Evolutionary conservation across 2,113 vertebrate species (phyloP), one percentile per base, ranked within the genome.

Genomic region (Pseudopipra pipra): DNA sequence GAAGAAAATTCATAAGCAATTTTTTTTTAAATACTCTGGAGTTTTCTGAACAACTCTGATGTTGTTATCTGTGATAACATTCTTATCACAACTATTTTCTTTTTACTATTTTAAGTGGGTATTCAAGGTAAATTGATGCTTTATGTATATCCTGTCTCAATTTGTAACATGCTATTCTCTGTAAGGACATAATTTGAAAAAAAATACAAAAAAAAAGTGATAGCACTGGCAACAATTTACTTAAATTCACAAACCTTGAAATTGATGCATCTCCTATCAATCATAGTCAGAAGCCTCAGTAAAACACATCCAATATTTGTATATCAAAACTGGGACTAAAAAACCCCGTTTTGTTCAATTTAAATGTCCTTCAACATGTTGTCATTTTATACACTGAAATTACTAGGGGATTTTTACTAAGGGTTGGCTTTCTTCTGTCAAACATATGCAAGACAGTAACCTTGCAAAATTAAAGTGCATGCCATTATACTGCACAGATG

Each of bases 231-330:
- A 97, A 98, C 92, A 98, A 97, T 97, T 97, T 97, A 95, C 95
- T 97, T 97, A 97, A 96, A 98, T 97, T 98, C 97, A 95, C 97
- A 97, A 96, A 97, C 97, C 97, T 97, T 97, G 97, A 98, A 98
- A 98, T 96, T 91, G 96, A 97, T 95, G 96, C 87, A 93, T 97
- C 93, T 96, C 93, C 97, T 97, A 98, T 98, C 97, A 97, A 94
- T 97, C 97, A 97, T 62, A 95, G 91, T 97, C 87, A 86, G 96
- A 92, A 98, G 74, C 87, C 94, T 96, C 52, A 94, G 96, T 87
- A 96, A 97, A 97, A 96, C 92, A 97, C 62, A 97, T 89, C 74
- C 92, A 96, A 95, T 95, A 87, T 97, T 97, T 97, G 96, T 97
- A 46, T 97, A 97, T 96, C 97, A 97, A 95, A 97, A 97, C 92